These are phyloP conservation scores for Parnassius orleans DNA, from an alignment of 2,888 invertebrate genomes.

Conservation along the genomic window DNA sequence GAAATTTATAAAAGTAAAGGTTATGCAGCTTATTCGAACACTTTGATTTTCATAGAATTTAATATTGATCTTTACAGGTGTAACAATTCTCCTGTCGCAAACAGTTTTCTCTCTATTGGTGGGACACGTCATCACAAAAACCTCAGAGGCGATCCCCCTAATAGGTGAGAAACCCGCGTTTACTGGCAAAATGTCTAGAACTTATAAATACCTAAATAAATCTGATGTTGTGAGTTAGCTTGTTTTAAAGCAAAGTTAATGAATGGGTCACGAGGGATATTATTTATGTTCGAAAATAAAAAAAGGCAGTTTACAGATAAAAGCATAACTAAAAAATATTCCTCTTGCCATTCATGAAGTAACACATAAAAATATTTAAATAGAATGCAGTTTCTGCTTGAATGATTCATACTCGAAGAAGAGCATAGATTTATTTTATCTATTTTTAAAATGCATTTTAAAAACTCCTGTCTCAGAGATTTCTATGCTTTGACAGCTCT, in stretches of 20 bases:
- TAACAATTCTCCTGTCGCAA: constrained; percentile 99
- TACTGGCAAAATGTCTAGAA: constrained; percentile 36
- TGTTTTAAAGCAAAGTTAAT: constrained; percentile 41
- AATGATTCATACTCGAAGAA: constrained; percentile 52
- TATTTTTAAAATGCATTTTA: constrained; percentile 63
- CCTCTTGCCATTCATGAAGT: constrained; percentile 61
- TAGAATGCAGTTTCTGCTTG: constrained; percentile 65
- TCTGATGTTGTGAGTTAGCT: constrained; percentile 43
- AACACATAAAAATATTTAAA: constrained; percentile 60
- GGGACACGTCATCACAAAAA: constrained; percentile 99
- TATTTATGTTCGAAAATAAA: constrained; percentile 44
- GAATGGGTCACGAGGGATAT: constrained; percentile 64
- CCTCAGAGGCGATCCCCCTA: constrained; percentile 99
- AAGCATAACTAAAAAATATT: constrained; percentile 51
- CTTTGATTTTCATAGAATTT: constrained; percentile 60
- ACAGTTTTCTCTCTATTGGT: constrained; percentile 99
- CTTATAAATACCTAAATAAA: constrained; percentile 39
- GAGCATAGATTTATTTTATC: constrained; percentile 57
- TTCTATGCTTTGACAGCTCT: constrained; percentile 37
- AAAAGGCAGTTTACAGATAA: constrained; percentile 35
- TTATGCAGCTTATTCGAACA: constrained; percentile 30
- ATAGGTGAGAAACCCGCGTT: constrained; percentile 88
- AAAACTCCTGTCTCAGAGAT: constrained; percentile 42
- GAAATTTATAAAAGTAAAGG: constrained; percentile 27
- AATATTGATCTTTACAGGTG: constrained; percentile 93